Evolutionary conservation across 2,113 vertebrate species (phyloP), one percentile per base, ranked within the genome.

Genomic region (Bubalus kerabau): DNA sequence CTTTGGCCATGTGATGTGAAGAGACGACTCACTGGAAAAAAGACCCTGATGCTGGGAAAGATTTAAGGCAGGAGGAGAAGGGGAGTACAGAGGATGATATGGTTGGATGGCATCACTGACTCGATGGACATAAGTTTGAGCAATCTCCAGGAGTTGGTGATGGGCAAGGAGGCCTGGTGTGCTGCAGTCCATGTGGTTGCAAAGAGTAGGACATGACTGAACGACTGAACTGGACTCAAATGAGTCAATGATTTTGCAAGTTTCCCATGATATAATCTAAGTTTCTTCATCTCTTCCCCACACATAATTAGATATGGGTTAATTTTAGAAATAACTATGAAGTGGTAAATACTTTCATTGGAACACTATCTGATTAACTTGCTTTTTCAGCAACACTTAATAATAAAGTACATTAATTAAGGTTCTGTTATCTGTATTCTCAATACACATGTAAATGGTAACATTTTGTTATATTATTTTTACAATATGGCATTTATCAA

Each of bases 121-220:
- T 71, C 2, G 1, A 23, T 71, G n/a, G 19, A 36, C n/a, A 36
- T 71, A 36, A 71, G 64, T 71, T 3, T 36, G n/a, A 36, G n/a
- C n/a, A 36, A 36, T 11, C n/a, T 36, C 64, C 9, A 71, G 9
- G n/a, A 71, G n/a, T 21, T 71, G n/a, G n/a, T 71, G n/a, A 71
- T 71, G 9, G n/a, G n/a, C n/a, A 71, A 71, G n/a, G 19, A 71
- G 19, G 19, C 17, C 9, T 71, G 64, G 64, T 2, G 64, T 71
- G 64, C n/a, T 21, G 4, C 9, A 2, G 9, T 36, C 19, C 64
- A 71, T 36, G n/a, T 21, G n/a, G 17, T 12, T 0, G 1, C n/a
- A 71, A 71, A 71, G 64, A 71, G 64, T 36, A 0, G 2, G 64
- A 36, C n/a, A 36, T 36, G 19, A 71, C 64, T 71, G n/a, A 71